Conservation (phyloP, 2,113 vertebrate genomes). For the Chionomys nivalis region DNA sequence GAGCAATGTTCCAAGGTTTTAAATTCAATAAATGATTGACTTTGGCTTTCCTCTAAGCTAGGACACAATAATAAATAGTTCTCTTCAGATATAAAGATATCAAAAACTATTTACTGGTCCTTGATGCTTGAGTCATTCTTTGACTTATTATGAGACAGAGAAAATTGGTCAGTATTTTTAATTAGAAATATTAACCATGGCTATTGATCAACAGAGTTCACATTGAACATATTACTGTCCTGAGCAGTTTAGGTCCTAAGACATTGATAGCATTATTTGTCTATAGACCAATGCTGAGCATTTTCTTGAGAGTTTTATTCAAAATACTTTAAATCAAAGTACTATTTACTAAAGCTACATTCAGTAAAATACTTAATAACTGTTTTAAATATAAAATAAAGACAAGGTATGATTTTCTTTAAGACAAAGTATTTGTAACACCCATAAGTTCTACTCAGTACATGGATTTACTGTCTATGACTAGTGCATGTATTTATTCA, state of each 20-base stretch:
- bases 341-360: background rate
- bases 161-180: background rate
- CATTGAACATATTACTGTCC: background rate
- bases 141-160: background rate
- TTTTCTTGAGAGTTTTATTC: background rate
- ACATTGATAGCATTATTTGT: background rate
- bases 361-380: background rate
- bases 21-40: slow-evolving; percentile 73
- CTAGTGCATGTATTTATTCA: background rate
- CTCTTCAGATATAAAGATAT: slow-evolving; percentile 42
- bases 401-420: background rate
- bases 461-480: background rate
- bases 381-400: background rate
- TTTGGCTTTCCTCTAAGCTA: slow-evolving; percentile 69
- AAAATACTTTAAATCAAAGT: slow-evolving; percentile 6
- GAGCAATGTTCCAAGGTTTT: slow-evolving; percentile 75
- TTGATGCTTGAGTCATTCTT: slow-evolving; percentile 18
- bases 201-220: slow-evolving; percentile 1
- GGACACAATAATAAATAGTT: slow-evolving; percentile 52
- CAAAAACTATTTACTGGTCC: background rate
- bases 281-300: background rate
- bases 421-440: background rate
- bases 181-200: background rate
- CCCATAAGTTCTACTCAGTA: background rate
- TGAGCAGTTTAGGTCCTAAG: background rate